Evolutionary conservation across 2,888 invertebrate species (phyloP), one percentile per base, ranked within the genome.

Genomic region (Lasioglossum lativentre): DNA sequence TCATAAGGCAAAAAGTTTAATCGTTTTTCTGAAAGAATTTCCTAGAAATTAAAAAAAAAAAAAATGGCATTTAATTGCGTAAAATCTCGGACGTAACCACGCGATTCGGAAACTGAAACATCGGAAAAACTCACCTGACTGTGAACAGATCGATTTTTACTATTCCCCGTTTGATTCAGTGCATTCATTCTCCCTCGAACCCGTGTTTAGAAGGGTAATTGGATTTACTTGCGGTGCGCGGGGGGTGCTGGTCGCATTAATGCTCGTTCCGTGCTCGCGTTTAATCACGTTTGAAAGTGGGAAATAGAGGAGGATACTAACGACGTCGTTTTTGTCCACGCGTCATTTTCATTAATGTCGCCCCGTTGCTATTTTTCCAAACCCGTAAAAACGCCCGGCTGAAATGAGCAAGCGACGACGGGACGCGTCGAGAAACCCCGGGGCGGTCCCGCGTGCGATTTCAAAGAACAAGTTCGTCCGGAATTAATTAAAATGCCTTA

Each of bases 401-500:
- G 66, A 80, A 82, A 76, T 40, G 83, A 73, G 59, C 52, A 40
- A 34, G 38, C 23, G 66, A 23, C 30, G 34, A 34, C 34, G 34
- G 34, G 34, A n/a, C 14, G 6, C 14, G 16, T 30, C 52, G n/a
- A 8, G 16, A 19, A 19, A 6, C 30, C 63, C n/a, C 10, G 12
- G 56, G 16, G 63, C 30, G 59, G 66, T n/a, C n/a, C 2, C 30
- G 1, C 34, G 66, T 19, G 23, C 23, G 68, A 38, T 38, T 68
- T 68, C 23, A 23, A 38, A 68, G 68, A 38, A 79, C 75, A 78
- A 86, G 83, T 89, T 78, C 83, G 66, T 71, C 79, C 66, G 79
- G 80, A 82, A 90, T 92, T 88, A 91, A 91, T 92, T 91, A 89
- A 91, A 92, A 86, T 63, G 83, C 78, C 78, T 85, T 80, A 83